phyloP scores from a whole-genome alignment of 92 coral and sea anemone species.

The Heliopora coerulea region DNA sequence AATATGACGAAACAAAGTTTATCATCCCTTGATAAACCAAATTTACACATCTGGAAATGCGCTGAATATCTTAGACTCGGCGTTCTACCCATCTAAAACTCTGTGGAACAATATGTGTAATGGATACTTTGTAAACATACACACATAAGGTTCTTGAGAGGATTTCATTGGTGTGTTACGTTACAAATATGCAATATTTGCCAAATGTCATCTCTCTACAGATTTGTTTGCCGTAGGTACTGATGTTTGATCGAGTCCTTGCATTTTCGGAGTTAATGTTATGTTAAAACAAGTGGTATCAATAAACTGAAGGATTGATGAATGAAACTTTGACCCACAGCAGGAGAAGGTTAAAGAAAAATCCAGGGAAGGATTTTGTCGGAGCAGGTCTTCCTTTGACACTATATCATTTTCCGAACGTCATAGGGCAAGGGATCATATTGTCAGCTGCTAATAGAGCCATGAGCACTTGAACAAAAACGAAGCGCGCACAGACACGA shows the following conservation, averaged over 20 bases:
- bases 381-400: not conserved
- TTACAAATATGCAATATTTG: not conserved
- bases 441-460: constrained; percentile 1
- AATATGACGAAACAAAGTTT: not conserved
- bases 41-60: not conserved
- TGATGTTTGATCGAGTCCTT: not conserved
- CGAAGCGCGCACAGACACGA: not conserved
- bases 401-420: not conserved
- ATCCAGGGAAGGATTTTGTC: constrained; percentile 40
- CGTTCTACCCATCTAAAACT: not conserved
- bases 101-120: not conserved
- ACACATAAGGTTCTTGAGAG: not conserved
- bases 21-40: not conserved
- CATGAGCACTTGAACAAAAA: not conserved
- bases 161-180: not conserved
- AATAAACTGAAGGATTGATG: constrained; percentile 8
- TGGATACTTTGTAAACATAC: not conserved
- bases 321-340: constrained; percentile 43
- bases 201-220: too few species aligned
- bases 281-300: constrained; percentile 26
- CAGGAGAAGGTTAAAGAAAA: constrained; percentile 43
- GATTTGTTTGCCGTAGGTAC: not conserved
- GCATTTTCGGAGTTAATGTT: constrained; percentile 20
- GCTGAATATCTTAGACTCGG: not conserved
- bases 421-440: not conserved